Conservation (phyloP, 2,888 invertebrate species). For the Lagria hirta region DNA sequence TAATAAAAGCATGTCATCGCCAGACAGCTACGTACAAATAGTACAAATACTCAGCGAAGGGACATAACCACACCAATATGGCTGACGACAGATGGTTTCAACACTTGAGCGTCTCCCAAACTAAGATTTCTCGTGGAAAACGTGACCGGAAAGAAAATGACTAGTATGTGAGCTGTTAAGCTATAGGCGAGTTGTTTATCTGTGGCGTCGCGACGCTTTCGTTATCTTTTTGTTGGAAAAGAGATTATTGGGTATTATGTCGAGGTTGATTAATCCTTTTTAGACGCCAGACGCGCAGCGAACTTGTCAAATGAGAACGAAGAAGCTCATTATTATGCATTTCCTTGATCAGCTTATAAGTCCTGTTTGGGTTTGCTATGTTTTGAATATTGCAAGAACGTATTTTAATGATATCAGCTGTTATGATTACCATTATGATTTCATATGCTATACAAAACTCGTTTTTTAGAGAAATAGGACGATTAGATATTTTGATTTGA, state of each 20-base stretch:
- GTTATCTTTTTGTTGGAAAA: too few relatives aligned
- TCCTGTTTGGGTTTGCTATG: too few relatives aligned
- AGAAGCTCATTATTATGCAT: too few relatives aligned
- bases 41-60: background rate
- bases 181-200: background rate
- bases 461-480: too few relatives aligned
- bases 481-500: too few relatives aligned
- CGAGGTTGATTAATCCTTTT: conserved; percentile 8
- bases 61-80: conserved; percentile 6
- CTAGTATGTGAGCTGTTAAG: background rate
- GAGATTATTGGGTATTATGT: conserved; percentile 1
- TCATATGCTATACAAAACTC: too few relatives aligned
- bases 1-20: conserved; percentile 18
- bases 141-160: conserved; percentile 16
- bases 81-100: conserved; percentile 18
- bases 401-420: too few relatives aligned
- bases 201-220: too few relatives aligned
- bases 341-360: too few relatives aligned
- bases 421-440: too few relatives aligned
- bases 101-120: conserved; percentile 17
- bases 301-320: conserved; percentile 6
- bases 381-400: too few relatives aligned
- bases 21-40: conserved; percentile 11
- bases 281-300: background rate
- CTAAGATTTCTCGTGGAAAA: conserved; percentile 17